phyloP scores from a whole-genome alignment of 1,140 invertebrate species.

The Heliconius melpomene region DNA sequence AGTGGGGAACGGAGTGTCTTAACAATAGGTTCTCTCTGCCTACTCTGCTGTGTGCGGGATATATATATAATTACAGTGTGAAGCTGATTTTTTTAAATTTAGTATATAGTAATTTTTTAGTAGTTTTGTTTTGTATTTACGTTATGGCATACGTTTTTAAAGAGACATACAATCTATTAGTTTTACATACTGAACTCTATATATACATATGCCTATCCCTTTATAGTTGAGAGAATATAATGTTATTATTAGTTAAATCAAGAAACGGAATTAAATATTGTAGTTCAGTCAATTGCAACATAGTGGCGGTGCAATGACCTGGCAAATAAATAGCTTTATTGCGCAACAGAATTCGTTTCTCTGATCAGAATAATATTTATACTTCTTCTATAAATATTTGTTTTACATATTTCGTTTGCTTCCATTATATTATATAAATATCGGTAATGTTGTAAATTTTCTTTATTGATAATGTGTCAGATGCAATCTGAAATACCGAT shows the following conservation, averaged over 20 bases:
- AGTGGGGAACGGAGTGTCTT: too few species aligned
- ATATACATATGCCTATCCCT: too few species aligned
- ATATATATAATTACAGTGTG: too few species aligned
- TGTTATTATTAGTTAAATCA: background rate
- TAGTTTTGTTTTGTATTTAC: background rate
- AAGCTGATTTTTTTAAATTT: too few species aligned
- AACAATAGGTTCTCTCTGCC: too few species aligned
- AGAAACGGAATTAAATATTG: conserved; percentile 27
- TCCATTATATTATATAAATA: background rate
- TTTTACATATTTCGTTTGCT: background rate
- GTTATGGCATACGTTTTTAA: too few species aligned
- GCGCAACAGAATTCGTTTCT: conserved; percentile 41
- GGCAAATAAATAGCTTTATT: conserved; percentile 58
- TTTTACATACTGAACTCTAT: too few species aligned
- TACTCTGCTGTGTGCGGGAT: too few species aligned
- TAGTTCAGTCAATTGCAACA: conserved; percentile 46
- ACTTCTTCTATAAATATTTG: conserved; percentile 37
- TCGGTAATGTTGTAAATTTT: background rate
- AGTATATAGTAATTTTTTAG: background rate
- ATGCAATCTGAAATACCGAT: background rate
- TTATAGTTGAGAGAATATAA: background rate
- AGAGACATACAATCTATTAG: too few species aligned
- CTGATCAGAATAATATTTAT: conserved; percentile 34
- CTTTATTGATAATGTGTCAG: background rate
- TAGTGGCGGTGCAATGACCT: conserved; percentile 58